Percentiles rank a stretch among this genome's conserved stretches.
Evolutionary conservation across 2,888 invertebrate species (phyloP).

Genomic region (Anorthoa munda): DNA sequence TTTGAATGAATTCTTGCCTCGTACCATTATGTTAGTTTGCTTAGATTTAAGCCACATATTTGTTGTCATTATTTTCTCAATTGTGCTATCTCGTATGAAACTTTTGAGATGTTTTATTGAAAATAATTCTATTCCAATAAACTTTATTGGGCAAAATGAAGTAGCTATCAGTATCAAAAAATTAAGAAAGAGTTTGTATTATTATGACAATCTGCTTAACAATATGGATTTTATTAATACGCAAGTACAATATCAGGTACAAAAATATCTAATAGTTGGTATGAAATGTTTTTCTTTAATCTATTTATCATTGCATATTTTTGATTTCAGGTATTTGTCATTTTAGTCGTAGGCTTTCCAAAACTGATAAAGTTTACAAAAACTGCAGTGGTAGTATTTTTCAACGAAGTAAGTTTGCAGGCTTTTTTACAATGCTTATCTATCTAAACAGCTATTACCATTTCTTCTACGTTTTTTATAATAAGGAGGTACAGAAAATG

Average conservation of each 20-base stretch:
- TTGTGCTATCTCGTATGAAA: slow-evolving; percentile 38
- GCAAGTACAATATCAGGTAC: neutral
- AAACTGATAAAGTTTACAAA: neutral
- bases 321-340: slow-evolving; percentile 15
- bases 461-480: too few relatives aligned
- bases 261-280: neutral
- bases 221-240: neutral
- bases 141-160: slow-evolving; percentile 25
- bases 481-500: too few relatives aligned
- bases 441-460: too few relatives aligned
- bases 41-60: slow-evolving; percentile 1
- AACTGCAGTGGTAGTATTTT: neutral
- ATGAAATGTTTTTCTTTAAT: neutral
- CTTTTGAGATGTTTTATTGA: slow-evolving; percentile 26
- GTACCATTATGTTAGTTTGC: neutral
- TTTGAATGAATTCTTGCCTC: fast-evolving
- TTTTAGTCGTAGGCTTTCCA: neutral
- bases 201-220: slow-evolving; percentile 44
- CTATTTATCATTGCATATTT: neutral
- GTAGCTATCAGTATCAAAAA: slow-evolving; percentile 9
- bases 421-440: neutral
- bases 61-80: slow-evolving; percentile 2
- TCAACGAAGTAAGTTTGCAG: neutral
- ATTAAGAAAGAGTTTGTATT: slow-evolving; percentile 38
- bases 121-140: slow-evolving; percentile 24